A percentile compares a stretch with the other conserved stretches of the same genome.
phyloP scores from a whole-genome alignment of 2,113 vertebrate species.

The Rallus limicola region DNA sequence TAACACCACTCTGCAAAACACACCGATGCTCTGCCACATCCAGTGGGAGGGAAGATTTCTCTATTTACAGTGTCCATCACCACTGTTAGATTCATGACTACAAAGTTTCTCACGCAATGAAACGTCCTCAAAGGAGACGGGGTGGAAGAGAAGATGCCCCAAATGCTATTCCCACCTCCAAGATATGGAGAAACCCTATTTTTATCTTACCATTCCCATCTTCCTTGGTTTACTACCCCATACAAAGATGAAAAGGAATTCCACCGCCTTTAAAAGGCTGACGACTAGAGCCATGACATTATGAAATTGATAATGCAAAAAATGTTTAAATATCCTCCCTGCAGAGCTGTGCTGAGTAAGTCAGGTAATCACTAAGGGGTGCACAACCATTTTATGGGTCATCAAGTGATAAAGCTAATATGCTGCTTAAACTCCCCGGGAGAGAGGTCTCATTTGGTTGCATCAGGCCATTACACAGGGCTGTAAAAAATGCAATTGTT shows the following conservation, averaged over 20 bases:
- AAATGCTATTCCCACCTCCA: neutral
- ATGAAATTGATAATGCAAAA: conserved; percentile 66
- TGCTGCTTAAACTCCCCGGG: conserved; percentile 46
- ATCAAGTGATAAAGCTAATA: conserved; percentile 64
- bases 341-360: conserved; percentile 63
- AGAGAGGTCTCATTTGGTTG: conserved; percentile 41
- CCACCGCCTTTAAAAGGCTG: neutral
- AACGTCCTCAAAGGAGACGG: neutral
- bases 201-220: neutral
- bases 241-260: neutral
- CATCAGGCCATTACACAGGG: conserved; percentile 31
- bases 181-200: neutral
- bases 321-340: conserved; percentile 68
- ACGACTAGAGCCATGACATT: neutral
- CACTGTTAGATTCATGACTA: accelerated
- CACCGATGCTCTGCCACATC: accelerated
- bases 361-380: conserved; percentile 76
- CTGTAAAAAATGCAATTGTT: conserved; percentile 65
- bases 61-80: neutral
- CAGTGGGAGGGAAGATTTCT: neutral
- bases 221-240: neutral
- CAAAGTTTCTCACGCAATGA: neutral
- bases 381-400: conserved; percentile 71
- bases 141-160: neutral
- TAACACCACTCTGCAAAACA: accelerated